phyloP scores from a whole-genome alignment of 2,888 invertebrate species.

The Empis stercorea region DNA sequence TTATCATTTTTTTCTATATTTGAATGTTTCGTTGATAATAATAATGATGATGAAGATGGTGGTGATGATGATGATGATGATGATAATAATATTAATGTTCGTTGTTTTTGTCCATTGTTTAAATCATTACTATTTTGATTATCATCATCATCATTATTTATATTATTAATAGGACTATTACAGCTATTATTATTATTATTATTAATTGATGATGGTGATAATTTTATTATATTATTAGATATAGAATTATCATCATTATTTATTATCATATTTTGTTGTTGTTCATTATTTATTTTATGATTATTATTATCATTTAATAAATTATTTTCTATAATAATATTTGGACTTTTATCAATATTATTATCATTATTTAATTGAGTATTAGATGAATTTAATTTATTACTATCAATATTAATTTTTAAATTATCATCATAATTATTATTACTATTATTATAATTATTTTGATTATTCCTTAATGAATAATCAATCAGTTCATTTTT shows the following conservation, averaged over 20 bases:
- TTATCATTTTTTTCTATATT: neutral
- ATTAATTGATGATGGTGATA: neutral
- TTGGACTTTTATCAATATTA: neutral
- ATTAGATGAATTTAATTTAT: neutral
- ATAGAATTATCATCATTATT: neutral
- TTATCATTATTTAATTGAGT: conserved; percentile 2
- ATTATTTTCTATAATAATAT: neutral
- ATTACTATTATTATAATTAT: conserved; percentile 1
- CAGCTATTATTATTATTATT: conserved; percentile 1
- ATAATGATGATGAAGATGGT: neutral
- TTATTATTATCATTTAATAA: neutral
- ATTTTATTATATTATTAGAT: neutral
- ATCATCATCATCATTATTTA: conserved; percentile 1
- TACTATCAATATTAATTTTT: conserved; percentile 1
- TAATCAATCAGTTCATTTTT: too few relatives aligned
- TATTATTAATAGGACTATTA: conserved; percentile 5
- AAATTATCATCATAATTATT: neutral
- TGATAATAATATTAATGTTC: neutral
- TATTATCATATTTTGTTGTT: neutral
- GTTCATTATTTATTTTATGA: neutral
- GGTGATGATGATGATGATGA: neutral
- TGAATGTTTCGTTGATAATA: neutral
- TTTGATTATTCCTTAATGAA: neutral
- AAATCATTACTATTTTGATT: conserved; percentile 1
- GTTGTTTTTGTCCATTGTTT: neutral